A percentile compares a stretch with the other conserved stretches of the same genome.
Evolutionary conservation across 2,113 vertebrate genomes (phyloP).

Genomic region (Chaetura pelagica): DNA sequence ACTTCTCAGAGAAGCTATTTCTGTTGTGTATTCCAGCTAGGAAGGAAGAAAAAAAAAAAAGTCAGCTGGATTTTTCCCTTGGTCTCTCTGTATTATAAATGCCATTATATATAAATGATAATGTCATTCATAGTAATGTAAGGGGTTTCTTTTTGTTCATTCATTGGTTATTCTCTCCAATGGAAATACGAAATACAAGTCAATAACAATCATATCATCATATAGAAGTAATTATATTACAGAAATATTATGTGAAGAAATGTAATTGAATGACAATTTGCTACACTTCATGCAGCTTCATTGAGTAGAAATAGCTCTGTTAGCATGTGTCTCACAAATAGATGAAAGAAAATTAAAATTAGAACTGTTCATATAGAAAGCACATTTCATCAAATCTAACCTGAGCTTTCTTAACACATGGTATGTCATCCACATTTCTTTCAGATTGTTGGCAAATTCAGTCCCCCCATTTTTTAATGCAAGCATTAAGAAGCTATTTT

Average conservation of each 20-base stretch:
- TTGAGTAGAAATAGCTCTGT: background rate
- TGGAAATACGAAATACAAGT: background rate
- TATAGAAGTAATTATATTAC: background rate
- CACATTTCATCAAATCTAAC: background rate
- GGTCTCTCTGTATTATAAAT: background rate
- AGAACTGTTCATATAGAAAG: background rate
- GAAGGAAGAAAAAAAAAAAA: rapidly evolving
- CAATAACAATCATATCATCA: background rate
- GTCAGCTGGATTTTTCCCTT: background rate
- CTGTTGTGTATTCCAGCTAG: background rate
- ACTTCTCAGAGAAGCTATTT: background rate
- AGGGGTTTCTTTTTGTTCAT: background rate
- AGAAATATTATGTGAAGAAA: background rate
- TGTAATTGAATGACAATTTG: background rate
- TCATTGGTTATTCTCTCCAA: background rate
- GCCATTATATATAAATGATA: too few relatives aligned
- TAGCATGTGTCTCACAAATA: background rate
- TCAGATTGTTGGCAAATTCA: background rate
- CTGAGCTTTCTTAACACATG: background rate
- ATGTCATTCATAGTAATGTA: background rate
- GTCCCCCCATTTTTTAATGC: background rate
- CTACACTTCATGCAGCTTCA: background rate
- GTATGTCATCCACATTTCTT: background rate
- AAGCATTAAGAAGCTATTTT: background rate
- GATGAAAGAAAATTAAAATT: background rate